Conservation (phyloP, 2,113 vertebrate genomes). For the Aptenodytes forsteri region DNA sequence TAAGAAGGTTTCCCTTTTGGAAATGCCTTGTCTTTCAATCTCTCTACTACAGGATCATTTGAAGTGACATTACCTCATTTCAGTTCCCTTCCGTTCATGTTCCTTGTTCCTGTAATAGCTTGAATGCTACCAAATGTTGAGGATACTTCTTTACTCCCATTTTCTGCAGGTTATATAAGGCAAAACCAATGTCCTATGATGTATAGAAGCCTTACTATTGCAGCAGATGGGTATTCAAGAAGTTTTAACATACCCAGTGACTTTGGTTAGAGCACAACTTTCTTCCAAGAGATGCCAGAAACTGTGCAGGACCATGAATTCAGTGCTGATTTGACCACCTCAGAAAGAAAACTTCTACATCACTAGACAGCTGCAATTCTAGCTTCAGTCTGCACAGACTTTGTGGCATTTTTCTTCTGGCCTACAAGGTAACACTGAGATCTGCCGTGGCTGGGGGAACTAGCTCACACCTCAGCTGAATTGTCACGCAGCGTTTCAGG, state of each 20-base stretch:
- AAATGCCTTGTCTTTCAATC: neutral
- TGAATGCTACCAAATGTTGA: neutral
- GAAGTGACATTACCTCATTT: neutral
- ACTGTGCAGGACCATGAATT: neutral
- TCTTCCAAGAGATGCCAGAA: neutral
- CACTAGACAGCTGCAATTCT: neutral
- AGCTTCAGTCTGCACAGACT: neutral
- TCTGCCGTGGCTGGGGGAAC: neutral
- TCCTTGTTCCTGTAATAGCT: neutral
- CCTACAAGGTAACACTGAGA: rapidly evolving
- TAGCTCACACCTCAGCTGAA: neutral
- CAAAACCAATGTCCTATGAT: neutral
- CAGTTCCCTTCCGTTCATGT: neutral
- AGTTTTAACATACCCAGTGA: neutral
- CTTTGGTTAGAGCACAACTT: neutral
- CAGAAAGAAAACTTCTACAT: neutral
- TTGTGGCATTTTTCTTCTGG: neutral
- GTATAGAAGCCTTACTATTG: neutral
- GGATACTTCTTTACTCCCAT: neutral
- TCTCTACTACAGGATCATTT: neutral
- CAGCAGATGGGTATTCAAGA: neutral
- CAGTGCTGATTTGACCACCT: neutral
- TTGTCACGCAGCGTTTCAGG: neutral
- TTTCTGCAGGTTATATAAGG: neutral
- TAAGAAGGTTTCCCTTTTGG: rapidly evolving